phyloP scores from a whole-genome alignment of 53 echinoderm and acorn worm species.

The Paracentrotus lividus region DNA sequence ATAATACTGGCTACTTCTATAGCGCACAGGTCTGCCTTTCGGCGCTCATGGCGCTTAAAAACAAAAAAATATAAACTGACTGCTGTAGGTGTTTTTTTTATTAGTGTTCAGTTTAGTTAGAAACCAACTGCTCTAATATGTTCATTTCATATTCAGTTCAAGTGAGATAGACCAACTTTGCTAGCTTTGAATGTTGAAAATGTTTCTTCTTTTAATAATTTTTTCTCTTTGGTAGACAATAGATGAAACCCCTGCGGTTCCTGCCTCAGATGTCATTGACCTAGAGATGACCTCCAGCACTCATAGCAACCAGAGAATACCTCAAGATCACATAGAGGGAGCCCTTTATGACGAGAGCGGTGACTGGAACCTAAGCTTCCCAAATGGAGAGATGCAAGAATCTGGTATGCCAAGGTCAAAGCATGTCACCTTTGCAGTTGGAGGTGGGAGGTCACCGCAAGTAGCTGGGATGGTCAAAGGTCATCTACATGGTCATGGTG shows the following conservation, averaged over 20 bases:
- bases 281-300: neutral
- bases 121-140: too few relatives aligned
- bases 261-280: neutral
- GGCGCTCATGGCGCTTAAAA: too few relatives aligned
- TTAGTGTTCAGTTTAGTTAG: too few relatives aligned
- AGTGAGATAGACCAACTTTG: too few relatives aligned
- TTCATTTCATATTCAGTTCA: too few relatives aligned
- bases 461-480: neutral
- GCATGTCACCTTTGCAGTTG: slow-evolving; percentile 50
- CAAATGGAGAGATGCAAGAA: neutral
- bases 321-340: neutral
- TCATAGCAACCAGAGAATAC: neutral
- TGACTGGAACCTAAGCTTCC: neutral
- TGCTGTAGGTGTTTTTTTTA: too few relatives aligned
- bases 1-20: too few relatives aligned
- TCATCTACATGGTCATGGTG: slow-evolving; percentile 14
- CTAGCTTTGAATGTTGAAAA: neutral
- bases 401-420: neutral
- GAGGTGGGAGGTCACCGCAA: slow-evolving; percentile 34
- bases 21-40: too few relatives aligned
- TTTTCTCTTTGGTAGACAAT: neutral
- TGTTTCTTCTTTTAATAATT: neutral
- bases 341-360: slow-evolving; percentile 15
- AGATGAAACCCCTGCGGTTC: neutral
- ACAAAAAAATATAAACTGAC: too few relatives aligned